Conservation (phyloP, 2,888 invertebrate genomes). For the Drosophila percnosoma region DNA sequence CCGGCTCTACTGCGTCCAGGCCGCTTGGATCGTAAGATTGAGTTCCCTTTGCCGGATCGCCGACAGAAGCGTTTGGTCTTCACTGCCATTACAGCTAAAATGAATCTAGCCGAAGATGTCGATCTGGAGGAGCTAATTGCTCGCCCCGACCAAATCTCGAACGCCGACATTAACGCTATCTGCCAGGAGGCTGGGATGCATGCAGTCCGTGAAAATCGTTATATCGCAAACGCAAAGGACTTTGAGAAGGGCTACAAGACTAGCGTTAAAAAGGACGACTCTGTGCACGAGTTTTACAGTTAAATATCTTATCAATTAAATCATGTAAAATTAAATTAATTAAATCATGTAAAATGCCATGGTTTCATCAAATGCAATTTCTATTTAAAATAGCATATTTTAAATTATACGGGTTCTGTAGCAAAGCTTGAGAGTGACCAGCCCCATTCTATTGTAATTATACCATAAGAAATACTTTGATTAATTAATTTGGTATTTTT, state of each 20-base stretch:
- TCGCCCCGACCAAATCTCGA: slow-evolving; percentile 98
- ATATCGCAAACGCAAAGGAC: slow-evolving; percentile 98
- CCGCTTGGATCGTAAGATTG: slow-evolving; percentile 98
- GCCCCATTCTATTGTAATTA: background rate
- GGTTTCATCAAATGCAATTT: background rate
- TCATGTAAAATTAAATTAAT: background rate
- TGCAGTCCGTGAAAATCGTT: slow-evolving; percentile 98
- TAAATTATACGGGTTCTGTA: background rate
- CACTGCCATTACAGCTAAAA: slow-evolving; percentile 97
- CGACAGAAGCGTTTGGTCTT: slow-evolving; percentile 98
- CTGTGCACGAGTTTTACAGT: slow-evolving; percentile 99
- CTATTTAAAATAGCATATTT: background rate
- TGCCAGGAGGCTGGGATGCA: slow-evolving; percentile 99
- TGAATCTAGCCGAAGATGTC: slow-evolving; percentile 99
- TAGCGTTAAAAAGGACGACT: slow-evolving; percentile 97
- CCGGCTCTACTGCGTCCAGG: slow-evolving; percentile 91
- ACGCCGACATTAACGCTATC: slow-evolving; percentile 99
- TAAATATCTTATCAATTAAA: slow-evolving; percentile 85
- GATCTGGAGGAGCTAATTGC: slow-evolving; percentile 99
- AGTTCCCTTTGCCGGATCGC: slow-evolving; percentile 96
- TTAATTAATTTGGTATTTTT: background rate
- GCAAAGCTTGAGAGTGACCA: background rate
- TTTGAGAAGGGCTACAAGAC: slow-evolving; percentile 99
- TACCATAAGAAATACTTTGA: background rate
- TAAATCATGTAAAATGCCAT: background rate